A percentile compares a stretch with the other conserved stretches of the same genome.
phyloP scores from a whole-genome alignment of 2,797 vertebrate genomes.

The Coracias cyanogaster region DNA sequence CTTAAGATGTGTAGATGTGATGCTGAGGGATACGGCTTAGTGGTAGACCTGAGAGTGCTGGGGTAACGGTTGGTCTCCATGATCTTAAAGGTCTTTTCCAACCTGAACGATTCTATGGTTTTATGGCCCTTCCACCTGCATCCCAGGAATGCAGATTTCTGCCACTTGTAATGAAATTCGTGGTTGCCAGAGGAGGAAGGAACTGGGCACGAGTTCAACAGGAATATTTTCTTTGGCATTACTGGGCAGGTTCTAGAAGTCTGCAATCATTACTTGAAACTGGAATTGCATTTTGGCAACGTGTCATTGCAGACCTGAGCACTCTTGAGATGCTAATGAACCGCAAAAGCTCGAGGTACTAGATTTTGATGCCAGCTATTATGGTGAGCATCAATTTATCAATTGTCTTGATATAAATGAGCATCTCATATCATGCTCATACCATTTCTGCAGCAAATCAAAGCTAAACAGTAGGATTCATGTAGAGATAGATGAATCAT shows the following conservation, averaged over 20 bases:
- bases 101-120: neutral
- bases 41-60: neutral
- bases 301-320: neutral
- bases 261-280: neutral
- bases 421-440: neutral
- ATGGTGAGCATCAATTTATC: constrained; percentile 31
- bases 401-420: constrained; percentile 26
- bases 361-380: constrained; percentile 10
- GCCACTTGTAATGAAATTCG: neutral
- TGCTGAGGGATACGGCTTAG: neutral
- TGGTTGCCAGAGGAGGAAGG: neutral
- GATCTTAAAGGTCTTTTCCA: neutral
- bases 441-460: constrained; percentile 34
- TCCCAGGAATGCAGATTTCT: neutral
- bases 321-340: constrained; percentile 31
- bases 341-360: neutral
- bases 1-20: neutral
- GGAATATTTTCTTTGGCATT: neutral
- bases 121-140: rapidly evolving
- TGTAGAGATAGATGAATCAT: neutral
- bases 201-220: neutral
- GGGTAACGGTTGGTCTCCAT: neutral
- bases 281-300: neutral
- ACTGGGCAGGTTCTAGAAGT: neutral
- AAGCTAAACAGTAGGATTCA: neutral